phyloP scores from a whole-genome alignment of 2,113 vertebrate genomes.

The Vanacampus margaritifer region DNA sequence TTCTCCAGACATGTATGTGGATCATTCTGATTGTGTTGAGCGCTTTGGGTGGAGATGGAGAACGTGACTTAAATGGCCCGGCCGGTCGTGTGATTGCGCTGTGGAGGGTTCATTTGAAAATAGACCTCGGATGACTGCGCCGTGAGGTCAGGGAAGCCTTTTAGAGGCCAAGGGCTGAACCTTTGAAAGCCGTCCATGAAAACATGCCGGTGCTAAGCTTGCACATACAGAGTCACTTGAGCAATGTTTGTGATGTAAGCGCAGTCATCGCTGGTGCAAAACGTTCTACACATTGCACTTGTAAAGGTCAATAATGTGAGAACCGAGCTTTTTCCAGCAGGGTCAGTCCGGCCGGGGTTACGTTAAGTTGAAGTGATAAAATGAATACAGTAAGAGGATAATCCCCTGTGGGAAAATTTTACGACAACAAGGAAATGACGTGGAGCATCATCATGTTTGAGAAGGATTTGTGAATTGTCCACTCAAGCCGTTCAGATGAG shows the following conservation, averaged over 20 bases:
- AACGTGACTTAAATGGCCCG: slow-evolving; percentile 43
- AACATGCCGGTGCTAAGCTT: neutral
- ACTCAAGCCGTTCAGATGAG: neutral
- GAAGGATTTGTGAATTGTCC: neutral
- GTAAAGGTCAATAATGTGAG: slow-evolving; percentile 52
- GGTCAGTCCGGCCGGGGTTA: slow-evolving; percentile 16
- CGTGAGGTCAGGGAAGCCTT: slow-evolving; percentile 60
- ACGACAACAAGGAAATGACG: neutral
- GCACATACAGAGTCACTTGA: slow-evolving; percentile 30
- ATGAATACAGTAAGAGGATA: too few species aligned
- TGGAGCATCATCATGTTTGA: neutral
- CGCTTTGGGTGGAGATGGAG: slow-evolving; percentile 36
- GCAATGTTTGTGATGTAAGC: slow-evolving; percentile 44
- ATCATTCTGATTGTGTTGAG: slow-evolving; percentile 55
- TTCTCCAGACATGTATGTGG: slow-evolving; percentile 34
- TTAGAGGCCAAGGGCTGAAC: slow-evolving; percentile 36
- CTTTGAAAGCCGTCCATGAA: slow-evolving; percentile 51
- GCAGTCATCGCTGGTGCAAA: slow-evolving; percentile 3
- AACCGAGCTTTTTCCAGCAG: slow-evolving; percentile 46
- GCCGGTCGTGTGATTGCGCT: slow-evolving; percentile 10
- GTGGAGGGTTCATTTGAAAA: slow-evolving; percentile 46
- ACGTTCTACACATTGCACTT: slow-evolving; percentile 27
- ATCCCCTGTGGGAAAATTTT: slow-evolving; percentile 7
- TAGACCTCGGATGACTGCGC: slow-evolving; percentile 40
- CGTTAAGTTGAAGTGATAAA: too few species aligned